These are phyloP conservation scores for Thaumetopoea pityocampa DNA, from an alignment of 1,140 invertebrate genomes.

Conservation along the genomic window DNA sequence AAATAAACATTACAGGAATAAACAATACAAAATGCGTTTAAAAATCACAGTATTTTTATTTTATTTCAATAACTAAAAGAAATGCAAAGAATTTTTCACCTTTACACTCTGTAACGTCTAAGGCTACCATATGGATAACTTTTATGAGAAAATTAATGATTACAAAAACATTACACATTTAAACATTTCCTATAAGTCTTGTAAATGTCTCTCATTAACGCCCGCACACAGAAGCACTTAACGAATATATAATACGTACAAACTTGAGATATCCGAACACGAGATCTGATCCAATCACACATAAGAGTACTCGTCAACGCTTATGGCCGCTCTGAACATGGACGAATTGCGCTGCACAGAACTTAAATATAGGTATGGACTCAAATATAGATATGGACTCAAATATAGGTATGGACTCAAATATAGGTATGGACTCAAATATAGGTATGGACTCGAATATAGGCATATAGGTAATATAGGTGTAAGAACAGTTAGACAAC, in stretches of 20 bases:
- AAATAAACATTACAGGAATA: constrained; percentile 6
- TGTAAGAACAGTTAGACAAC: too few relatives aligned
- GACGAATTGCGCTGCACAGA: too few relatives aligned
- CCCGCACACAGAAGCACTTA: constrained; percentile 64
- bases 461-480: too few relatives aligned
- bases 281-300: constrained; percentile 34
- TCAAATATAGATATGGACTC: too few relatives aligned
- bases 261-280: constrained; percentile 36
- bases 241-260: constrained; percentile 52
- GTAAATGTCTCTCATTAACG: constrained; percentile 59
- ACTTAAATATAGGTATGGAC: too few relatives aligned
- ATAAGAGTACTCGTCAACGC: constrained; percentile 11
- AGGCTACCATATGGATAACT: constrained; percentile 67
- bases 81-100: constrained; percentile 70
- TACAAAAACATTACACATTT: constrained; percentile 73
- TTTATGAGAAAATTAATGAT: constrained; percentile 67
- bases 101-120: constrained; percentile 70
- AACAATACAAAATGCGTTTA: constrained; percentile 36
- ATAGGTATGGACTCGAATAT: too few relatives aligned
- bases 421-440: too few relatives aligned
- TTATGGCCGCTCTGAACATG: neutral
- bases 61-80: constrained; percentile 71
- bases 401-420: too few relatives aligned
- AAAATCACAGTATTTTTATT: constrained; percentile 70
- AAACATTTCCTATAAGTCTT: constrained; percentile 74